Base-by-base conservation (phyloP, 2,888 invertebrate genomes). In the Phasia obesa region DNA sequence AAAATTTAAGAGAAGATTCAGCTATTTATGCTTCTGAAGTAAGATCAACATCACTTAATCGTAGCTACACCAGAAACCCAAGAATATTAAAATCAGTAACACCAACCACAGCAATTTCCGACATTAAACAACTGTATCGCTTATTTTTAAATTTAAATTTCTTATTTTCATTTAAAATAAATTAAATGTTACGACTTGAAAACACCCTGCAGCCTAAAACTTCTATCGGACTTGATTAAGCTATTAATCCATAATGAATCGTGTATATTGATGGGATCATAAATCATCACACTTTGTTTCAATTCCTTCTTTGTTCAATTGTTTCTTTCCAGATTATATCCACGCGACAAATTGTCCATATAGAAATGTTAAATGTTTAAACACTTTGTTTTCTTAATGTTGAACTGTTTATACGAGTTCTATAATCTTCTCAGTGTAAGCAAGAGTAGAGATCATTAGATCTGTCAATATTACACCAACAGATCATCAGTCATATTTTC, bases 291-390 rank as follows among this genome's bases (percentile, higher is more conserved):
- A 75, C 65, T 42, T 82, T 70, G n/a, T 76, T 44, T 38, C 35
- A 23, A n/a, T 51, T 60, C 19, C 51, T 42, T 19, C 53, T 31
- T 60, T 57, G 4, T 27, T 38, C 25, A 35, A 51, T 49, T 51
- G 21, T 35, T 47, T 59, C 6, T 25, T 49, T 38, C 15, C 55
- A 57, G 51, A 75, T 75, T 27, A 53, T 71, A 83, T 71, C 83
- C 78, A 83, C 79, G 83, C 83, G 79, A 83, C 83, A 83, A 83
- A 71, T 83, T 83, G 70, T 65, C 70, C 70, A 79, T 79, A 59
- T 47, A 60, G 38, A 75, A 83, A 78, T 51, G 51, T 73, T 73
- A 19, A 60, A 80, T 27, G 21, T 31, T 62, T 70, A 74, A 77
- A 74, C 77, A 69, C 55, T 64, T 11, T 38, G 19, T 42, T 25